Conservation (phyloP, 2,113 vertebrate genomes). For the Bambusicola thoracicus region DNA sequence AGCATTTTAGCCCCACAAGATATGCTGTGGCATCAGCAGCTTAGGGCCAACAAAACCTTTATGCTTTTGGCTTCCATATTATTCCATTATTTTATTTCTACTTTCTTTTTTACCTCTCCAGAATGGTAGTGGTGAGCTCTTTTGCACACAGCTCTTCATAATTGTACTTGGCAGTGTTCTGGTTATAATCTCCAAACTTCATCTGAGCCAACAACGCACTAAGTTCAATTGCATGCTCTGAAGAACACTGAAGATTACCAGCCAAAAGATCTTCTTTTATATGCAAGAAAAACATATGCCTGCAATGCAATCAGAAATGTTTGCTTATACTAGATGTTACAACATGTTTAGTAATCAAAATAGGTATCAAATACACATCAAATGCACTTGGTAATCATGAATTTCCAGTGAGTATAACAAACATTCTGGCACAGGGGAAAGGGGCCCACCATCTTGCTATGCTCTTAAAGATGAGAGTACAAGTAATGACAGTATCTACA, state of each 20-base stretch:
- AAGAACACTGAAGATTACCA: constrained; percentile 90
- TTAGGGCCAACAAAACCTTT: background rate
- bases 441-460: background rate
- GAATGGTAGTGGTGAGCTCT: constrained; percentile 80
- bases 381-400: background rate
- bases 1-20: background rate
- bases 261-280: constrained; percentile 94
- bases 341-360: background rate
- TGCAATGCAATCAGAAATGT: constrained; percentile 64
- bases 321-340: background rate
- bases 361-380: background rate
- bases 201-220: constrained; percentile 93
- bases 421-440: background rate
- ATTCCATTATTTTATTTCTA: background rate
- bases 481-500: background rate
- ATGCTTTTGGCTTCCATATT: background rate
- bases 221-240: constrained; percentile 91
- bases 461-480: background rate
- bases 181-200: constrained; percentile 96
- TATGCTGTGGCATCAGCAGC: background rate
- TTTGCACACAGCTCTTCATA: constrained; percentile 90
- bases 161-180: constrained; percentile 95
- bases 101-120: constrained; percentile 77
- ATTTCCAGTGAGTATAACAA: background rate
- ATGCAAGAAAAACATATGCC: constrained; percentile 94